Evolutionary conservation across 2,888 invertebrate genomes (phyloP).

Genomic region (Tinea trinotella): DNA sequence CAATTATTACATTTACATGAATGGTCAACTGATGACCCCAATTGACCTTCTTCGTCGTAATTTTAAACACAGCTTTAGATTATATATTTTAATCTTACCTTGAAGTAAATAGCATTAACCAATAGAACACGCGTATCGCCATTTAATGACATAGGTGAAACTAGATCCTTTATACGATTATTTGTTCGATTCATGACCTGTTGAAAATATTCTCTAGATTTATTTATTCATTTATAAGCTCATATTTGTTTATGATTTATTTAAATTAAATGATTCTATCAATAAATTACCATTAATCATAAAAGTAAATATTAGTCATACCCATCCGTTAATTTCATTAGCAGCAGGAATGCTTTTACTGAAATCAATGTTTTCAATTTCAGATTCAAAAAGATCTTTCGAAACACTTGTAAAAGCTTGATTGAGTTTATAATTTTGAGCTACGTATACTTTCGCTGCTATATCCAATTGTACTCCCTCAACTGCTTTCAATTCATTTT

Average conservation of each 20-base stretch:
- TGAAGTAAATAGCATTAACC: constrained; percentile 85
- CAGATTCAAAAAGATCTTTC: constrained; percentile 71
- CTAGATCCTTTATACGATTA: constrained; percentile 43
- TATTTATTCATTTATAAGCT: not conserved
- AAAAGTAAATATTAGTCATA: constrained; percentile 28
- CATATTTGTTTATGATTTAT: not conserved
- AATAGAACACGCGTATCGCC: constrained; percentile 75
- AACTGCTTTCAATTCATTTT: constrained; percentile 32
- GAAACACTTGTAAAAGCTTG: constrained; percentile 68
- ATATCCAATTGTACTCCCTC: constrained; percentile 70
- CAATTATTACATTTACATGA: no score
- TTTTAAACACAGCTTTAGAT: no score
- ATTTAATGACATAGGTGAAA: constrained; percentile 67
- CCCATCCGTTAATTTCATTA: constrained; percentile 83
- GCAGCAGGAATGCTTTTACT: constrained; percentile 47
- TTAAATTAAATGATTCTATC: no score
- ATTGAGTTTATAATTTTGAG: constrained; percentile 58
- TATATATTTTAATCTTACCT: constrained; percentile 49
- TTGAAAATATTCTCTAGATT: not conserved
- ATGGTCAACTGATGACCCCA: no score
- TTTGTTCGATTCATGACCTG: constrained; percentile 59
- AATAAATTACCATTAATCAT: not conserved
- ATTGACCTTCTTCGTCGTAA: no score
- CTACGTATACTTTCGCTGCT: constrained; percentile 80
- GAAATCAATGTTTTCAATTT: constrained; percentile 76